These are phyloP conservation scores for Prionace glauca DNA, from an alignment of 2,797 vertebrate genomes.

Conservation along the genomic window DNA sequence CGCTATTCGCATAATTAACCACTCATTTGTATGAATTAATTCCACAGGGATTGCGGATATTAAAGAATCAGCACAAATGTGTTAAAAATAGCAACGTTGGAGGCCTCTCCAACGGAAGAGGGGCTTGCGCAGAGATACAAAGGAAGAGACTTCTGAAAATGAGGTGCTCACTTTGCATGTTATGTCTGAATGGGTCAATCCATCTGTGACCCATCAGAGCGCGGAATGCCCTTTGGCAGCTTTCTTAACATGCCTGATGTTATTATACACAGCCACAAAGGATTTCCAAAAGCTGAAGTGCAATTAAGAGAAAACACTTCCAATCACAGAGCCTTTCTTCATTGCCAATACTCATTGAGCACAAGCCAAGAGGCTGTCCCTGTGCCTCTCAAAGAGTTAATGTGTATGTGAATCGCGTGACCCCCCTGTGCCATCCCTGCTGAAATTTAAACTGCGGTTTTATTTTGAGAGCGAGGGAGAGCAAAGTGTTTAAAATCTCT, in stretches of 20 bases:
- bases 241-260: constrained; percentile 32
- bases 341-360: constrained; percentile 27
- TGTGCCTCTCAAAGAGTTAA: constrained; percentile 19
- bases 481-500: constrained; percentile 32
- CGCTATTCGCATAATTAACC: constrained; percentile 33
- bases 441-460: constrained; percentile 19
- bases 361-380: constrained; percentile 11
- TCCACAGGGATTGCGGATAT: constrained; percentile 36
- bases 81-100: constrained; percentile 37
- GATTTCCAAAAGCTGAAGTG: constrained; percentile 29
- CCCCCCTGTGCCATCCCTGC: not conserved
- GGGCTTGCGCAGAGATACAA: constrained; percentile 27
- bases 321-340: constrained; percentile 29
- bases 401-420: not conserved
- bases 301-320: constrained; percentile 35
- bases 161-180: constrained; percentile 37
- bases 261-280: constrained; percentile 33
- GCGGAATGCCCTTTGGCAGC: constrained; percentile 28
- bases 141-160: constrained; percentile 33
- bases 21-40: constrained; percentile 38
- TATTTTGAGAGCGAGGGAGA: not conserved
- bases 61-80: constrained; percentile 37
- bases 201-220: constrained; percentile 27
- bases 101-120: constrained; percentile 35
- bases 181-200: constrained; percentile 35